phyloP scores from a whole-genome alignment of 2,113 vertebrate species.

The Campylomormyrus tamandua region DNA sequence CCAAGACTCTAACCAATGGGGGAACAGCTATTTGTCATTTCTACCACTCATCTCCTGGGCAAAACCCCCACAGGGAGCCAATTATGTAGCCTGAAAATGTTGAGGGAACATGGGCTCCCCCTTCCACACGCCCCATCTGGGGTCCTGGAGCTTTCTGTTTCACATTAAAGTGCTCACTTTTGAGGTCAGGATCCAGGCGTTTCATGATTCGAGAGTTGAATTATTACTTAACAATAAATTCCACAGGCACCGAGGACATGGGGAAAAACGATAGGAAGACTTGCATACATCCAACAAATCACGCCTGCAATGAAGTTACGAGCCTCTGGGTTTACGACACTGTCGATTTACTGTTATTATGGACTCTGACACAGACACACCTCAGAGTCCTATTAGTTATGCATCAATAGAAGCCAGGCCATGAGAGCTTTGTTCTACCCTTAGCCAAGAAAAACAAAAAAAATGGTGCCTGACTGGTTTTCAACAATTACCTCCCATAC shows the following conservation, averaged over 20 bases:
- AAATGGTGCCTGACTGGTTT: not conserved
- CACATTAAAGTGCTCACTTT: slow-evolving; percentile 8
- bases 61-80: slow-evolving; percentile 33
- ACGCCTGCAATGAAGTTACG: not conserved
- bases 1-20: not conserved
- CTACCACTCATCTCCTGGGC: slow-evolving; percentile 20
- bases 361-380: not conserved
- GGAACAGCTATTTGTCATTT: not conserved
- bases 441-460: not conserved
- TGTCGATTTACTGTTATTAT: not conserved
- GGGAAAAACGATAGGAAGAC: not conserved
- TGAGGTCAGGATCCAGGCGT: not conserved
- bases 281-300: not conserved
- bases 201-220: not conserved
- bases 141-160: slow-evolving; percentile 26
- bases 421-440: not conserved
- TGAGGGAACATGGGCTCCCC: not conserved
- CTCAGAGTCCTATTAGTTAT: not conserved
- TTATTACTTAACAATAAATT: not conserved
- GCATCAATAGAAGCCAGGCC: not conserved
- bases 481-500: not conserved
- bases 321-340: not conserved
- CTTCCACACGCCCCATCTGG: slow-evolving; percentile 17
- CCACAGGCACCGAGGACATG: not conserved
- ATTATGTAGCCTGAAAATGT: slow-evolving; percentile 36